Evolutionary conservation across 1,140 invertebrate genomes (phyloP), one percentile per base, ranked within the genome.

Genomic region (Bathynomus jamesi): DNA sequence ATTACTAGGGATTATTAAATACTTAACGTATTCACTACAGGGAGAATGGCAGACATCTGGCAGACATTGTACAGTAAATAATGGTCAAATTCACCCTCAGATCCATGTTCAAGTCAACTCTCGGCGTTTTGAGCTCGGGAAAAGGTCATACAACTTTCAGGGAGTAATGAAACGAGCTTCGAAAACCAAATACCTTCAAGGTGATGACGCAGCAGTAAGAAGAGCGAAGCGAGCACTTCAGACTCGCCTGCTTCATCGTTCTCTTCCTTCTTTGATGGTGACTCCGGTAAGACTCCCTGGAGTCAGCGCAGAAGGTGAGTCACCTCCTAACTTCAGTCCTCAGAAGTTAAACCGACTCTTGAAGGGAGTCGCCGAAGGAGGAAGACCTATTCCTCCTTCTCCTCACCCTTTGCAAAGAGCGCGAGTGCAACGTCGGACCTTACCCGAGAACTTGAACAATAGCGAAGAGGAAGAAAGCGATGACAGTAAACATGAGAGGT

Each of bases 341-440:
- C 13, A 53, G 21, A 53, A 53, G 21, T 53, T 21, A 53, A 62
- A 62, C n/a, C 30, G 25, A 32, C 28, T 46, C 13, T 28, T 40
- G 66, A 67, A 40, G 28, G 25, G 21, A 13, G 40, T 32, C 61
- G 29, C 64, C 24, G 53, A 65, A 28, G 40, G 40, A 17, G 40
- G 40, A 17, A 53, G 21, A 53, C 31, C 46, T 7, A 60, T 74
- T n/a, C 72, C 72, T 3, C 46, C 72, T 5, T 74, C 72, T 17
- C 72, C 72, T 5, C 72, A 74, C 17, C 72, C 72, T n/a, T 61
- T 74, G 0, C 72, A 74, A 28, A 65, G 69, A 25, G 69, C 68
- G 4, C 61, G 72, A 21, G 29, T 74, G 27, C 68, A 70, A 17
- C 70, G 70, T 61, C 61, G 72, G 8, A 70, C 30, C 11, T 69